Percentiles rank a stretch among this genome's conserved stretches.
Conservation (phyloP, 2,888 invertebrate genomes). For the Antitype chi region DNA sequence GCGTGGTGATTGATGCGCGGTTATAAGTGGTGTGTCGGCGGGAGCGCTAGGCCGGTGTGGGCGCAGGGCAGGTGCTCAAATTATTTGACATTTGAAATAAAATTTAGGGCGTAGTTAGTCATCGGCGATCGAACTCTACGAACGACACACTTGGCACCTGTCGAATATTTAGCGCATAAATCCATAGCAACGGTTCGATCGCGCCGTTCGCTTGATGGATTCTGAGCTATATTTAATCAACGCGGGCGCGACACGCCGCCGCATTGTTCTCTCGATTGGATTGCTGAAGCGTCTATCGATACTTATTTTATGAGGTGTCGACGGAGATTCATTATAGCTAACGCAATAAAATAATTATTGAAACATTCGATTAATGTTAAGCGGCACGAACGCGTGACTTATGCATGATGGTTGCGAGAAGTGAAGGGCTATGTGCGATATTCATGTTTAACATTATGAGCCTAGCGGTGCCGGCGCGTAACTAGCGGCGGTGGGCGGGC, state of each 20-base stretch:
- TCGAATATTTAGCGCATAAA: slow-evolving; percentile 91
- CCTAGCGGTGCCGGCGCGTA: slow-evolving; percentile 43
- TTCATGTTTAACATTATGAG: slow-evolving; percentile 55
- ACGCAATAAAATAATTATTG: slow-evolving; percentile 62
- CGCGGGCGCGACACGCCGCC: slow-evolving; percentile 84
- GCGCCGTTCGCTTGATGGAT: slow-evolving; percentile 87
- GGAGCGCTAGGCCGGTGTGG: slow-evolving; percentile 57
- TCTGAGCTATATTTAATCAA: slow-evolving; percentile 90
- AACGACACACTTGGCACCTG: slow-evolving; percentile 91
- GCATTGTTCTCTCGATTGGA: slow-evolving; percentile 88
- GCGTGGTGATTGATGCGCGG: slow-evolving; percentile 46
- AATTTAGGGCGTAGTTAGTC: slow-evolving; percentile 90
- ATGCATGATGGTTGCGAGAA: slow-evolving; percentile 50
- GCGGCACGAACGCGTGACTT: slow-evolving; percentile 48
- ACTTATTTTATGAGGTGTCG: slow-evolving; percentile 81
- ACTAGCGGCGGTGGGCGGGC: slow-evolving; percentile 57
- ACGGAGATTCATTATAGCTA: slow-evolving; percentile 75
- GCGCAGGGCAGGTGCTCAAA: slow-evolving; percentile 85
- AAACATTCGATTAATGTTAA: slow-evolving; percentile 62
- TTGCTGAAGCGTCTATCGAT: slow-evolving; percentile 81
- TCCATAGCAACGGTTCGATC: slow-evolving; percentile 89
- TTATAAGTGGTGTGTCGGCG: slow-evolving; percentile 41
- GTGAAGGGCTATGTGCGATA: slow-evolving; percentile 51
- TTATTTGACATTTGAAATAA: slow-evolving; percentile 90
- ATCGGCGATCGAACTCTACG: slow-evolving; percentile 88